Base-by-base conservation (phyloP, 2,797 vertebrate species). In the Odontamblyopus lacepedii region DNA sequence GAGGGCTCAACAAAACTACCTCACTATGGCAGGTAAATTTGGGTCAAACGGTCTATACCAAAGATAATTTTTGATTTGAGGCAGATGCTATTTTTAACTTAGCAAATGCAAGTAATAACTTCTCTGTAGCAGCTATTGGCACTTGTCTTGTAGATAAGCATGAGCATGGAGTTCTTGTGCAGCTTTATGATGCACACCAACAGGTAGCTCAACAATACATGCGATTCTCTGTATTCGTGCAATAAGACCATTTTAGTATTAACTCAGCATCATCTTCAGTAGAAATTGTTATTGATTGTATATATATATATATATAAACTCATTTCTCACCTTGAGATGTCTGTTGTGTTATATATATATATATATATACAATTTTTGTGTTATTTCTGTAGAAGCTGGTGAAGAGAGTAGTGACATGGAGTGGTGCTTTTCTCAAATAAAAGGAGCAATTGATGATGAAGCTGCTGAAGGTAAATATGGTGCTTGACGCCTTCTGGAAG, bases 371-470 rank as follows among this genome's bases (percentile, higher is more conserved):
- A 5, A n/a, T 6, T 19, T 8, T 23, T 11, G 7, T 75, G 23
- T 23, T 23, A 56, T 73, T 55, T 61, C 29, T 86, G 67, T 91
- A 97, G 96, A 96, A 89, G 94, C 95, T 92, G 96, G 95, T 87
- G 92, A 84, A 86, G 96, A 95, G 93, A 94, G 91, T 89, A 95
- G 94, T 84, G 96, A 97, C 90, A 95, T 97, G 92, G 96, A 97
- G 87, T 98, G 97, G 97, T 98, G 96, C 94, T 97, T 98, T 89
- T 98, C 96, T 90, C 97, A 98, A 92, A 96, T 98, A 92, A 98
- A 98, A 94, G 97, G 97, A 83, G 96, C 97, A 57, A 96, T 98
- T 74, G 96, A 98, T 76, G 97, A 98, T 38, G 97, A 98, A 86
- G 95, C 97, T 83, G 96, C 96, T 63, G 97, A 98, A 95, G 96